Evolutionary conservation across 1,140 invertebrate genomes (phyloP), one percentile per base, ranked within the genome.

Genomic region (Brevipalpus yothersi): DNA sequence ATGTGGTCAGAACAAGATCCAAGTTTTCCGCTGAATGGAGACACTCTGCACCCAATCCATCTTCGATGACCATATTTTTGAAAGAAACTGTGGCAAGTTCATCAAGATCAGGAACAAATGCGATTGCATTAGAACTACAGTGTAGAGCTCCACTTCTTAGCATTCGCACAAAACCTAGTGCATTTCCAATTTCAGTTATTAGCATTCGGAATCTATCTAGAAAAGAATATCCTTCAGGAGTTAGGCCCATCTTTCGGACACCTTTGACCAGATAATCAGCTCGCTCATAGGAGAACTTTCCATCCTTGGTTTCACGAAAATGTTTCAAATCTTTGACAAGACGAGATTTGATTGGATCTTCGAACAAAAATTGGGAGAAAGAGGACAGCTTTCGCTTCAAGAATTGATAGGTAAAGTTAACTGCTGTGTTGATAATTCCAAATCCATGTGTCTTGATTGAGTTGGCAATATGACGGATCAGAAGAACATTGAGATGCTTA

Each of bases 351-450:
- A 99, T 95, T 66, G 94, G 90, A 72, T 98, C 94, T 72, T 98
- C 92, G 70, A 84, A 97, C 65, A 99, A 79, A 71, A 97, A 98
- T 71, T 96, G 91, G 2, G 92, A 97, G 69, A 98, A 94, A 4
- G 83, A 82, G 64, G 84, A 83, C 65, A 98, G 85, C 71, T 97
- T 95, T 60, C 91, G 82, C 61, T 84, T 78, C 51, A 99, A 74
- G 73, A 94, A 96, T 72, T 94, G 90, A 73, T 96, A 98, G 0
- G 89, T 90, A 69, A 89, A 93, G 69, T 97, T 96, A 0, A 81
- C 84, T 1, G 90, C 93, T 0, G 91, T 95, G 67, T 93, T 95
- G 79, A 96, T 91, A 57, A 98, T 91, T 4, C 94, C 94, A 23
- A 83, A 88, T 40, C 94, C 94, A 71, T 98, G 93, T 0, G 92